A percentile compares a stretch with the other conserved stretches of the same genome.
phyloP scores from a whole-genome alignment of 2,113 vertebrate species.

The Dipodomys merriami region DNA sequence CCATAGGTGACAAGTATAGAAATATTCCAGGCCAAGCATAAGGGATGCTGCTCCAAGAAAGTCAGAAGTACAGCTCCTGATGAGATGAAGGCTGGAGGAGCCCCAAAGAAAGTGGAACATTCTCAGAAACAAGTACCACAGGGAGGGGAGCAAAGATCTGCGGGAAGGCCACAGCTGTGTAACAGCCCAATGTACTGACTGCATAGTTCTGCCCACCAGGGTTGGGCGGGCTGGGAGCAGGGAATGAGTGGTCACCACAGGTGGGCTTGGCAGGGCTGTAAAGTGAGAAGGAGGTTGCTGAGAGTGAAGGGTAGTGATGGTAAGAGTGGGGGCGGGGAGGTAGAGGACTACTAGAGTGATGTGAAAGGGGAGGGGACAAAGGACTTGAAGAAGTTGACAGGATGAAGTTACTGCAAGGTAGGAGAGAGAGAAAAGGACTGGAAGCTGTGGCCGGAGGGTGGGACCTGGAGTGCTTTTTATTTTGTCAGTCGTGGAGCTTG shows the following conservation, averaged over 20 bases:
- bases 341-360: neutral
- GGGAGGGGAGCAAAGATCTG: neutral
- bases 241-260: rapidly evolving
- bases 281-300: neutral
- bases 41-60: neutral
- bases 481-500: too few species aligned
- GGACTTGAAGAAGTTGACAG: neutral
- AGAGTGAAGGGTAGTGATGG: neutral
- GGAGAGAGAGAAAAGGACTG: neutral
- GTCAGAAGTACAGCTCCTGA: neutral
- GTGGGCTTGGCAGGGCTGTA: neutral
- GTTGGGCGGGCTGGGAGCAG: neutral
- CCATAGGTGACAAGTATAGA: neutral
- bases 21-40: neutral
- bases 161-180: neutral
- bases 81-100: neutral
- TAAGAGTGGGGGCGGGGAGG: neutral
- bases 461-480: neutral
- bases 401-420: neutral
- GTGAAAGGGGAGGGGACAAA: neutral
- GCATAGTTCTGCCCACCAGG: rapidly evolving
- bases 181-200: rapidly evolving
- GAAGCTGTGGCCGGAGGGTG: neutral
- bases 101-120: neutral
- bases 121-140: neutral